Conservation (phyloP, 2,888 invertebrate genomes). For the Cantharis rufa region DNA sequence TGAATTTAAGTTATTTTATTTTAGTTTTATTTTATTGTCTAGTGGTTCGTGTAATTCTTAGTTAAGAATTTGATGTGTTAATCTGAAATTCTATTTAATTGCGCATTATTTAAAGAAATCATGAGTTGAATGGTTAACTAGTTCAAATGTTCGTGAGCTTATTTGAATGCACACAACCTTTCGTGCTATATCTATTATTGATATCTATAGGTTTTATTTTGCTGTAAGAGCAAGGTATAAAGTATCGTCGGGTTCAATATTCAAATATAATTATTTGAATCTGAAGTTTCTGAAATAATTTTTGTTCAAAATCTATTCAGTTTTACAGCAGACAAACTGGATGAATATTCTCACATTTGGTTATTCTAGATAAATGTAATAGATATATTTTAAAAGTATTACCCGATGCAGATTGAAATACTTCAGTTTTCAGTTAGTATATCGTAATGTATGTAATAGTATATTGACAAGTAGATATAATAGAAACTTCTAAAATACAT, state of each 20-base stretch:
- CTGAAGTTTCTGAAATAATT: not conserved
- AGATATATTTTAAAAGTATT: not conserved
- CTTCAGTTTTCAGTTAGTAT: not conserved
- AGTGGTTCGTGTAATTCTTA: not conserved
- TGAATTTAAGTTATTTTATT: not conserved
- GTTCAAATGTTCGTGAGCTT: slow-evolving; percentile 8
- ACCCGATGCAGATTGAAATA: not conserved
- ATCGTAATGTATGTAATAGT: no score
- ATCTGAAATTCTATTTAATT: slow-evolving; percentile 15
- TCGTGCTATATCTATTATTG: slow-evolving; percentile 2
- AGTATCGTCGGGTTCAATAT: not conserved
- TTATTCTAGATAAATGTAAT: no score
- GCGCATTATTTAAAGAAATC: slow-evolving; percentile 6
- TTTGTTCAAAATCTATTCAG: no score
- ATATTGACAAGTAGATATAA: no score
- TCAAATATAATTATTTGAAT: not conserved
- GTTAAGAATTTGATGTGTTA: slow-evolving; percentile 6
- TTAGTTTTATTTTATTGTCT: not conserved
- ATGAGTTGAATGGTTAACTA: slow-evolving; percentile 10
- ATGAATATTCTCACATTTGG: no score
- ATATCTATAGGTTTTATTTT: not conserved
- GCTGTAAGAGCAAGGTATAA: not conserved
- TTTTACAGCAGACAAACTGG: no score
- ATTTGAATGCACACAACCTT: slow-evolving; percentile 12
- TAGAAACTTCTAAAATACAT: no score